Evolutionary conservation across 1,140 invertebrate species (phyloP).

Genomic region (Thereuonema tuberculata): DNA sequence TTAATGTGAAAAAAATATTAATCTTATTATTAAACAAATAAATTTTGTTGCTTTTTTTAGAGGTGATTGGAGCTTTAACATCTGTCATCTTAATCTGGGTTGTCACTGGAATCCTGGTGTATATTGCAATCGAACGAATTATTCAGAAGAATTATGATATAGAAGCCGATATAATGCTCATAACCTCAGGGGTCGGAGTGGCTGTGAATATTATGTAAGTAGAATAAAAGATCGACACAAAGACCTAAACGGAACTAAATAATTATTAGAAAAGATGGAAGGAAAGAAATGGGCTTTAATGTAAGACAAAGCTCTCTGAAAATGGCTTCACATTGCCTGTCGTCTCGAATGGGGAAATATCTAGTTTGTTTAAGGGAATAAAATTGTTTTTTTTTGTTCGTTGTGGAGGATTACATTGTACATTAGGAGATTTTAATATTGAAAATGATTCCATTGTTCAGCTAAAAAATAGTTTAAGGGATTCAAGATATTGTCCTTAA

Average conservation of each 20-base stretch:
- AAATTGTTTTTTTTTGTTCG: neutral
- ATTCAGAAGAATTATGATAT: conserved; percentile 72
- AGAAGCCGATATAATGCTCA: conserved; percentile 78
- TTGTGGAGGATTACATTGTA: conserved; percentile 11
- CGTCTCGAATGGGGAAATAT: neutral
- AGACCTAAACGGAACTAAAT: neutral
- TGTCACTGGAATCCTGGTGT: conserved; percentile 87
- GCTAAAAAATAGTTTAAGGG: too few relatives aligned
- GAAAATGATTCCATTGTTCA: too few relatives aligned
- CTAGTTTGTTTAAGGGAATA: neutral
- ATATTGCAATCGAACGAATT: conserved; percentile 75
- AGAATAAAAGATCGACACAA: neutral
- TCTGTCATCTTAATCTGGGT: conserved; percentile 96
- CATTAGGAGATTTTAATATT: too few relatives aligned
- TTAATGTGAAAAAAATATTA: too few relatives aligned
- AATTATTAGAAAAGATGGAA: neutral
- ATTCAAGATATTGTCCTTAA: too few relatives aligned
- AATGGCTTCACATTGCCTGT: too few relatives aligned
- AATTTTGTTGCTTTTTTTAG: too few relatives aligned
- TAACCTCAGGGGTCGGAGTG: conserved; percentile 84
- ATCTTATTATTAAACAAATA: too few relatives aligned
- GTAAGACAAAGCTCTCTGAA: too few relatives aligned
- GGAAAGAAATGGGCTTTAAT: neutral
- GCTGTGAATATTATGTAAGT: conserved; percentile 88
- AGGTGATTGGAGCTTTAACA: conserved; percentile 89